Base-by-base conservation (phyloP, 2,797 vertebrate species). In the Sciaenops ocellatus region DNA sequence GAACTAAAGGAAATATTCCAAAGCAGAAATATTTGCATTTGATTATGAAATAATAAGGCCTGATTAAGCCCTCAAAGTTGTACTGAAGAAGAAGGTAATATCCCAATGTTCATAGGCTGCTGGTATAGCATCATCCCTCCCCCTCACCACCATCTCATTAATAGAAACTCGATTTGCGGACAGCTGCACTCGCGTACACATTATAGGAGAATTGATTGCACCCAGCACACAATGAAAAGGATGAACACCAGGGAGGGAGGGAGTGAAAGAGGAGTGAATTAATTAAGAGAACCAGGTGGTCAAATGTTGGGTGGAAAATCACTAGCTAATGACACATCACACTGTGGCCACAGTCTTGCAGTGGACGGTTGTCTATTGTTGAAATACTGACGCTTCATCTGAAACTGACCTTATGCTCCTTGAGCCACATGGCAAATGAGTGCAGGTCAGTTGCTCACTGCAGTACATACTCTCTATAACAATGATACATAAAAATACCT, bases 141-240 rank as follows among this genome's bases (percentile, higher is more conserved):
- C 90, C 93, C 93, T 92, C 90, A 92, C 90, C 92, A 92, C 92
- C 90, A 94, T 94, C 95, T 95, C 96, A 96, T 96, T 96, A 96
- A 96, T 96, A 96, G 95, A 95, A 96, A 96, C 95, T 95, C 94
- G 94, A 96, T 95, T 96, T 95, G 95, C 85, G 94, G 95, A 96
- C 96, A 96, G 96, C 96, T 96, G 95, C 96, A 95, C 94, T 95
- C 93, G 92, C 93, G 93, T 94, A 93, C 95, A 95, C 95, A 95
- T 96, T 96, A 96, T 95, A 95, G 95, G 94, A 96, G 95, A 96
- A 96, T 96, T 96, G 96, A 96, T 96, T 96, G 96, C 94, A 93
- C 94, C 93, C 95, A 92, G 93, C 94, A 94, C 95, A 96, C 95
- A 96, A 96, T 96, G 95, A 96, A 96, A 96, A 95, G 95, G 95